Evolutionary conservation across 1,140 invertebrate species (phyloP), one percentile per base, ranked within the genome.

Genomic region (Atta texana): DNA sequence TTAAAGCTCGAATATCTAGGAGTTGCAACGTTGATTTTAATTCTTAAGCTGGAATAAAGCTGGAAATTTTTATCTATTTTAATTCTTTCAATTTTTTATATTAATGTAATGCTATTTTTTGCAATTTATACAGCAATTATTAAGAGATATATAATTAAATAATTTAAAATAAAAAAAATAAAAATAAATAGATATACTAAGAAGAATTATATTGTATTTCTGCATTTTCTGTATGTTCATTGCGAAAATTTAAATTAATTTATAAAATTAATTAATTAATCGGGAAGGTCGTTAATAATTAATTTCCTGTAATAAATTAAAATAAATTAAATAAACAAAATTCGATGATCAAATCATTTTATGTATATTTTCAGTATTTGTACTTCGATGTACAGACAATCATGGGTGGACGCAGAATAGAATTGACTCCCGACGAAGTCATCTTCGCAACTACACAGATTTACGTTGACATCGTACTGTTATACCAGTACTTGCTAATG

Each of bases 371-470:
- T 49, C 93, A 96, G 96, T 97, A 96, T 90, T 92, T 97, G 80
- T 96, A 96, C 59, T 96, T 96, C 89, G 97, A 97, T 90, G 96
- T 97, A 2, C 97, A 97, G 94, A 96, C 96, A 92, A 95, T 97
- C 7, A 96, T 97, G 92, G 97, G 97, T 66, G 97, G 97, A 21
- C 94, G 95, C 75, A 96, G 96, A 88, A 94, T 96, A 87, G 95
- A 97, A 89, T 85, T 97, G 74, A 95, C 93, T 75, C 96, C 97
- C 0, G 97, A 97, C 91, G 97, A 97, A 90, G 95, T 97, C 89
- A 94, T 97, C 49, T 96, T 95, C 88, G 97, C 96, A 28, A 96
- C 96, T n/a, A 94, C 96, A 2, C 95, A 96, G 90, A 93, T 97
- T 44, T 97, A 97, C 91, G 93, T 97, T 44, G 97, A 97, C 91